Evolutionary conservation across 2,888 invertebrate genomes (phyloP), one percentile per base, ranked within the genome.

Genomic region (Microctonus aethiopoides): DNA sequence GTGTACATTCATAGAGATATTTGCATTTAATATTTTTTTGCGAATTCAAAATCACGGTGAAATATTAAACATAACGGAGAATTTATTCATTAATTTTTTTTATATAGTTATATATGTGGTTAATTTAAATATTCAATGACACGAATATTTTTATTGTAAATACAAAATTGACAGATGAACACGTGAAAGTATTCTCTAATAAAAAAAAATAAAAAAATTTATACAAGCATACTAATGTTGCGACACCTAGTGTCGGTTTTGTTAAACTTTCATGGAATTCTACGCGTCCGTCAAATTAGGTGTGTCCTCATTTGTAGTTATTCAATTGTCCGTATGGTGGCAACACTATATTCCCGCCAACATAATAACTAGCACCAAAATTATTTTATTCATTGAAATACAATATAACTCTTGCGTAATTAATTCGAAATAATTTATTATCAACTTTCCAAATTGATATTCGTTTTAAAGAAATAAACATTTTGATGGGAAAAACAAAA

Each of bases 241-340:
- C 81, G 83, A 83, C 83, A 83, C 82, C 83, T 83, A 80, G 74
- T 78, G 81, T 57, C 72, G 70, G 72, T 22, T 26, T 32, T 46
- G 67, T 63, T 26, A 24, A 32, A 57, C 57, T 57, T 32, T 32
- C 34, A 57, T 34, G n/a, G 57, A 57, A 57, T 29, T 57, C 11
- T 29, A 11, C n/a, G 32, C 57, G 16, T 10, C 57, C 20, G 5
- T 29, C 32, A 16, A 57, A 29, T 57, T 32, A 34, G 34, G 57
- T 29, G 20, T 57, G 34, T 57, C 16, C 57, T 32, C 34, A 57
- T 57, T 57, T 32, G 34, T 13, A 11, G 29, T 57, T 29, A 13
- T 57, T 16, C n/a, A 10, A 57, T 10, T 57, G 32, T 13, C 32
- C 34, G 54, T 29, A 13, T 29, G 29, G 34, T 24, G n/a, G 57